These are phyloP conservation scores for Dinocampus coccinellae DNA, from an alignment of 2,888 invertebrate genomes.

Conservation along the genomic window DNA sequence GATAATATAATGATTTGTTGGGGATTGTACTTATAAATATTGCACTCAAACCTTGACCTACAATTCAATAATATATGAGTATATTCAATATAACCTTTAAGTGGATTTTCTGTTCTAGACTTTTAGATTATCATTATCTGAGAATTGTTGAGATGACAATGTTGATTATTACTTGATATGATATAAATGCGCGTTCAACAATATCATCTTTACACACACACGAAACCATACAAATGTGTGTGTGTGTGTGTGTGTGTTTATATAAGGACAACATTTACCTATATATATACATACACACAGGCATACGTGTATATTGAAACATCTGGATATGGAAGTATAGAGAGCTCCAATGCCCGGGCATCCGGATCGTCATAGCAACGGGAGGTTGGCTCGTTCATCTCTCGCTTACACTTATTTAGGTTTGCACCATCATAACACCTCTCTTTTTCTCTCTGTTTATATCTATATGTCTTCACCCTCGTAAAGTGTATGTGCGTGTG, in stretches of 20 bases:
- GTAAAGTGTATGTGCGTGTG: background rate
- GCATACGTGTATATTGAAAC: slow-evolving; percentile 26
- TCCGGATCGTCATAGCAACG: slow-evolving; percentile 66
- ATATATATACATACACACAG: slow-evolving; percentile 13
- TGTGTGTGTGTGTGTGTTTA: too few relatives aligned
- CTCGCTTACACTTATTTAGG: slow-evolving; percentile 29
- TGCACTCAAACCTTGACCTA: background rate
- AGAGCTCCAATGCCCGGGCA: slow-evolving; percentile 62
- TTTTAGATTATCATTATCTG: background rate
- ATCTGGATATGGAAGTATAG: slow-evolving; percentile 35
- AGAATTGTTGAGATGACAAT: background rate
- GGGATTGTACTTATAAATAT: background rate
- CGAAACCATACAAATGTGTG: too few relatives aligned
- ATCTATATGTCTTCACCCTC: slow-evolving; percentile 11
- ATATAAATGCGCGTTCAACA: background rate
- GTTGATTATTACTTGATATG: background rate
- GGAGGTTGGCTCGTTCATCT: slow-evolving; percentile 40
- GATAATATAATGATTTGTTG: background rate
- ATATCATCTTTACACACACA: background rate
- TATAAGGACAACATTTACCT: background rate
- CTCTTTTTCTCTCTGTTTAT: slow-evolving; percentile 4
- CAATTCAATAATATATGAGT: background rate
- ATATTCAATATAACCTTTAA: background rate
- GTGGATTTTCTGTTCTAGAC: background rate
- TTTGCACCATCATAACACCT: background rate